Evolutionary conservation across 53 echinoderm and acorn worm genomes (phyloP).

Genomic region (Holothuria scabra): DNA sequence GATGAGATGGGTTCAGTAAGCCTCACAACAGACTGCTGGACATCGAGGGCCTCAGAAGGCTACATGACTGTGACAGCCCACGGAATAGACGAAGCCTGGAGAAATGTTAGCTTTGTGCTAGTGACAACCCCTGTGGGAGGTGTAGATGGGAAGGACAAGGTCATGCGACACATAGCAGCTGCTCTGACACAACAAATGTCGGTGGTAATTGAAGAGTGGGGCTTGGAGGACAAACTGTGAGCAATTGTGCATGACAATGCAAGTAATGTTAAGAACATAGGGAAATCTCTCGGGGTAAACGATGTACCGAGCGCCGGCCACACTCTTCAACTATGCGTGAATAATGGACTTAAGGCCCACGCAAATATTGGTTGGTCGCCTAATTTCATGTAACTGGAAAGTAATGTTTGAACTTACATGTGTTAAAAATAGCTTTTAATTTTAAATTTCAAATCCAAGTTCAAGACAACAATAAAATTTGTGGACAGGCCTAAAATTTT

Average conservation of each 20-base stretch:
- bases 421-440: too few relatives aligned
- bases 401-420: too few relatives aligned
- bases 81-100: constrained; percentile 31
- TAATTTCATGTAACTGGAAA: too few relatives aligned
- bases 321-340: constrained; percentile 46
- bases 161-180: constrained; percentile 53
- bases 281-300: not conserved
- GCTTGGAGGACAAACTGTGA: too few relatives aligned
- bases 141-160: not conserved
- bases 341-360: constrained; percentile 30
- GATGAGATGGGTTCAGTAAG: not conserved
- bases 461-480: too few relatives aligned
- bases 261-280: too few relatives aligned
- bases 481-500: too few relatives aligned
- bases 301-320: constrained; percentile 55
- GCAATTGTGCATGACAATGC: too few relatives aligned
- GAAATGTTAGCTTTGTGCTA: constrained; percentile 19
- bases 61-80: constrained; percentile 67
- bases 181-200: too few relatives aligned
- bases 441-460: too few relatives aligned
- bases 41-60: constrained; percentile 35
- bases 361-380: not conserved
- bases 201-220: too few relatives aligned
- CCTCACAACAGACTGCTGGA: constrained; percentile 66
- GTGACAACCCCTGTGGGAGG: constrained; percentile 33